Evolutionary conservation across 2,888 invertebrate genomes (phyloP), one percentile per base, ranked within the genome.

Genomic region (Xanthia togata): DNA sequence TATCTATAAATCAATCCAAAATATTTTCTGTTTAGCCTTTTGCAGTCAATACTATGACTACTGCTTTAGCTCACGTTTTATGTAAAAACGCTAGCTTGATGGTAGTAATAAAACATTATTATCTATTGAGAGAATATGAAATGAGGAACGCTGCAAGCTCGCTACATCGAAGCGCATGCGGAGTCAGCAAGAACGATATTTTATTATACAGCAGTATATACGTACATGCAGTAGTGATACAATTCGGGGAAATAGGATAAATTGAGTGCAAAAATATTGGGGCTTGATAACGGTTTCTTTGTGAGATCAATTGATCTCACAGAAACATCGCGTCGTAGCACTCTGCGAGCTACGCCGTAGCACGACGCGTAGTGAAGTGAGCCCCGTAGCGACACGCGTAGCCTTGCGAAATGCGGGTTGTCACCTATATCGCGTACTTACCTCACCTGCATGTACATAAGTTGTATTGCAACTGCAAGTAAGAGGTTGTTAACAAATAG

Each of bases 71-170:
- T 50, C 14, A 60, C 44, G 31, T 77, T 47, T 62, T 82, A 70
- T 73, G 63, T 81, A 78, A 84, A 84, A 85, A 85, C 79, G 12
- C 57, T 55, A 60, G 70, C 76, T 80, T 41, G 38, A 23, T 64
- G 55, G 60, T 59, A 35, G 67, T 71, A 59, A 77, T 80, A 86
- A 86, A 83, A 86, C 64, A 86, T 80, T 80, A 80, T 63, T 80
- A 70, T 80, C 74, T 79, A 83, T 86, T 57, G 70, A 76, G 57
- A 60, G 83, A 86, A 84, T 84, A 83, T 83, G 57, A 72, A 84
- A 86, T 84, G 73, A 86, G 83, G 69, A 57, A 60, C 44, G 53
- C 57, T 72, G 71, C 74, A 73, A 75, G 55, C 72, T 63, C 63
- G 41, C 62, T 57, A 76, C 38, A 68, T 62, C 62, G 70, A 38